phyloP scores from a whole-genome alignment of 2,113 vertebrate genomes.

The Callospermophilus lateralis region DNA sequence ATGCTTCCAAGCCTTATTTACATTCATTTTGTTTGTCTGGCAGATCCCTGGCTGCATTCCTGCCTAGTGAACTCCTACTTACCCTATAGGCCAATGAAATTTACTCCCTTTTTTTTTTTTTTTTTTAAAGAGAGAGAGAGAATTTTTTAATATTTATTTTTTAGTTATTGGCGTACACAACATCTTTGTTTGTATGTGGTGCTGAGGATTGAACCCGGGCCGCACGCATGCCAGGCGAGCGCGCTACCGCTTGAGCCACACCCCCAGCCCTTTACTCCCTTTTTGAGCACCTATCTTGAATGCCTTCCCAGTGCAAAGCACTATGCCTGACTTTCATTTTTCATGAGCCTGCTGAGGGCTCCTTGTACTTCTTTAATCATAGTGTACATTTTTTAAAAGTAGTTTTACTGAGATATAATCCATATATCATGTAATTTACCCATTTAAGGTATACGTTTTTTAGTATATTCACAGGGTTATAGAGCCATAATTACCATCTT shows the following conservation, averaged over 20 bases:
- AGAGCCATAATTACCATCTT: background rate
- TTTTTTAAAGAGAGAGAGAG: too few relatives aligned
- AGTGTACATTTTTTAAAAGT: background rate
- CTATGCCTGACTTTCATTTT: background rate
- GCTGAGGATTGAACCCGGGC: too few relatives aligned
- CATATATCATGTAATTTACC: background rate
- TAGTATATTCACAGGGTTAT: background rate
- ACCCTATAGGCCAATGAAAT: background rate
- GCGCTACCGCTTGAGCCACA: too few relatives aligned
- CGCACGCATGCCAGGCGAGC: too few relatives aligned
- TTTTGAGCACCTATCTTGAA: background rate
- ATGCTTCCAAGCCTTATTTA: constrained; percentile 8
- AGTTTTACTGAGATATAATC: constrained; percentile 32
- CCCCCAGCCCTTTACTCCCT: background rate
- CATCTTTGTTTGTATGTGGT: too few relatives aligned
- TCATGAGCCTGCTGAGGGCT: background rate
- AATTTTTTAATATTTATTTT: too few relatives aligned
- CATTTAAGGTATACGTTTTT: constrained; percentile 8
- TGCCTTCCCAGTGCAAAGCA: background rate
- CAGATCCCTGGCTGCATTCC: background rate
- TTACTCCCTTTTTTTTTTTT: background rate
- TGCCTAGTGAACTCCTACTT: constrained; percentile 37
- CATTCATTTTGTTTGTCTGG: background rate
- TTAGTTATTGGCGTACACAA: too few relatives aligned
- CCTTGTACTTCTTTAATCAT: background rate